phyloP scores from a whole-genome alignment of 1,140 invertebrate species.

The Drosophila azteca region DNA sequence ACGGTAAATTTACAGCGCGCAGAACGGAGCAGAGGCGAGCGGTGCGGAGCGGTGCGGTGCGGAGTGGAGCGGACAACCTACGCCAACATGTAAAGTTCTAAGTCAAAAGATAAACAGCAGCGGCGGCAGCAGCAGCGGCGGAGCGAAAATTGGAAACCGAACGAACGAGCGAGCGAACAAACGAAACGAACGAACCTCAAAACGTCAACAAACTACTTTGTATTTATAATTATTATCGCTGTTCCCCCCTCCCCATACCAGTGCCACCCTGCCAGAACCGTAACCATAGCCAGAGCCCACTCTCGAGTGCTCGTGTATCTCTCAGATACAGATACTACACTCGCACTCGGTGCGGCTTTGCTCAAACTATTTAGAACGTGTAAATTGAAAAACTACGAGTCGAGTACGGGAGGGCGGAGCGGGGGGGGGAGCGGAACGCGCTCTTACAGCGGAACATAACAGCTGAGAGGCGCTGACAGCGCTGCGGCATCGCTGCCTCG shows the following conservation, averaged over 20 bases:
- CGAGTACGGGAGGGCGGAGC: too few species aligned
- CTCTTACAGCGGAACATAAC: slow-evolving; percentile 37
- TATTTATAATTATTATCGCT: slow-evolving; percentile 81
- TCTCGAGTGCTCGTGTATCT: slow-evolving; percentile 61
- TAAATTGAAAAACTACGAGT: slow-evolving; percentile 70
- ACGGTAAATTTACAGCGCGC: slow-evolving; percentile 75
- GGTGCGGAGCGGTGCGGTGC: slow-evolving; percentile 9
- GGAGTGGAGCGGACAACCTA: slow-evolving; percentile 59
- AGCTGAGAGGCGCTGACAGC: slow-evolving; percentile 8
- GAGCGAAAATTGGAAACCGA: slow-evolving; percentile 3
- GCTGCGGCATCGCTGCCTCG: slow-evolving; percentile 56
- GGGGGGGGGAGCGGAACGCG: slow-evolving; percentile 2
- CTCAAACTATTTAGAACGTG: slow-evolving; percentile 76
- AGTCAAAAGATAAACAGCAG: slow-evolving; percentile 74
- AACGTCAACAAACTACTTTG: slow-evolving; percentile 82
- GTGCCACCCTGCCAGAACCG: not conserved
- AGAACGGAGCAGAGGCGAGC: slow-evolving; percentile 36
- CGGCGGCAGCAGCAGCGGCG: slow-evolving; percentile 11
- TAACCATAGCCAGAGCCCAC: not conserved
- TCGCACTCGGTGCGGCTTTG: slow-evolving; percentile 11
- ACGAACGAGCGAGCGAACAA: not conserved
- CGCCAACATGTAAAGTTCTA: slow-evolving; percentile 82
- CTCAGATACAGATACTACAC: slow-evolving; percentile 43
- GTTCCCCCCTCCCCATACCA: slow-evolving; percentile 8
- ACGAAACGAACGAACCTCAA: slow-evolving; percentile 14